Evolutionary conservation across 2,797 vertebrate genomes (phyloP).

Genomic region (Paguma larvata): DNA sequence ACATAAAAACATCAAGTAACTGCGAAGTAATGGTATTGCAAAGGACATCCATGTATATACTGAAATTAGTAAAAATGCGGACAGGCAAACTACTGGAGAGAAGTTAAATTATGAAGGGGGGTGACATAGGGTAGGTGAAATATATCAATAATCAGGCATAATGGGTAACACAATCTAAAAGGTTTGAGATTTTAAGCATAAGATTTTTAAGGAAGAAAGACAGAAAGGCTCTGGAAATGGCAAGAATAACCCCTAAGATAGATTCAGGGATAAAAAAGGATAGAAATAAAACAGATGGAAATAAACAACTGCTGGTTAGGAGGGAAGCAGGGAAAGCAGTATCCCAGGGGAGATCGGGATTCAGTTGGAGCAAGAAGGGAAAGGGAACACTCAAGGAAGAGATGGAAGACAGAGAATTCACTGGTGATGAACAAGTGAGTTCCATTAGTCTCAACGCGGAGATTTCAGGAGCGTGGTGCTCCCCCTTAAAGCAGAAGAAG

Average conservation of each 20-base stretch:
- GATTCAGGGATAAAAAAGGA: not conserved
- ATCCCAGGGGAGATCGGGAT: not conserved
- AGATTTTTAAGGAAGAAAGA: not conserved
- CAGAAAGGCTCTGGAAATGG: not conserved
- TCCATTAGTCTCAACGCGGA: not conserved
- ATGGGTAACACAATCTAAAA: not conserved
- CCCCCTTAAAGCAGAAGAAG: not conserved
- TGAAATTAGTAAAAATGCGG: not conserved
- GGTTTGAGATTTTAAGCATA: not conserved
- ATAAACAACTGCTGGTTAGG: not conserved
- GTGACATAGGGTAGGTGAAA: not conserved
- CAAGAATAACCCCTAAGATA: not conserved
- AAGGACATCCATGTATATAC: not conserved
- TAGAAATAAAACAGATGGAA: not conserved
- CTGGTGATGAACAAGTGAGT: not conserved
- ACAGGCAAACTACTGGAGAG: not conserved
- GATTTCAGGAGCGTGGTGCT: not conserved
- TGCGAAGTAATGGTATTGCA: not conserved
- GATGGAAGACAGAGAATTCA: not conserved
- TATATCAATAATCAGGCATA: not conserved
- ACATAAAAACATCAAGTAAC: not conserved
- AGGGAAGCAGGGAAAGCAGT: not conserved
- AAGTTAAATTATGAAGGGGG: not conserved
- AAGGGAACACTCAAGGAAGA: not conserved
- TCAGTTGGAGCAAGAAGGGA: not conserved